Conservation (phyloP, 64 coral and sea anemone species). For the Actinia tenebrosa region DNA sequence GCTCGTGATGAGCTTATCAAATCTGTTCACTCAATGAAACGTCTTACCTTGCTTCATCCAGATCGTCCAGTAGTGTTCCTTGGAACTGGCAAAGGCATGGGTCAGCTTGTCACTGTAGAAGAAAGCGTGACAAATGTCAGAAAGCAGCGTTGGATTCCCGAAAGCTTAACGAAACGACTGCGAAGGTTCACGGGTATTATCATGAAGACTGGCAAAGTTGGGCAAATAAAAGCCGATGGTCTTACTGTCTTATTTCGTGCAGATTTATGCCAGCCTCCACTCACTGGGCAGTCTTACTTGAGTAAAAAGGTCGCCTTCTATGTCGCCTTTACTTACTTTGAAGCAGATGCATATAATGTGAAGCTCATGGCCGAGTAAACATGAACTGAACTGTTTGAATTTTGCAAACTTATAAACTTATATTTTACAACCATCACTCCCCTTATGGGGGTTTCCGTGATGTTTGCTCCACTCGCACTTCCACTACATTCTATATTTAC, state of each 20-base stretch:
- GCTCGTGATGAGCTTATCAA: not conserved
- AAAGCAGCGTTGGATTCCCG: not conserved
- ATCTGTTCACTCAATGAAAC: not conserved
- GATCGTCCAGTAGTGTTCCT: constrained; percentile 61
- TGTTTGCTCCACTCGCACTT: too few species aligned
- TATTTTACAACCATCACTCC: too few species aligned
- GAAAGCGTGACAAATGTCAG: not conserved
- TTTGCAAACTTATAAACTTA: too few species aligned
- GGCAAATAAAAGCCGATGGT: constrained; percentile 15
- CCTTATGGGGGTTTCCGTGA: too few species aligned
- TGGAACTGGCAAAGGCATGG: constrained; percentile 39
- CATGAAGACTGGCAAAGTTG: not conserved
- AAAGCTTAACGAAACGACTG: not conserved
- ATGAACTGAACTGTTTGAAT: not conserved
- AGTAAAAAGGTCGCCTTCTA: constrained; percentile 44
- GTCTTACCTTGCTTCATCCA: constrained; percentile 32
- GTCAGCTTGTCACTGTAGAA: constrained; percentile 34
- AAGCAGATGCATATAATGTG: constrained; percentile 65
- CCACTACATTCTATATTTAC: too few species aligned
- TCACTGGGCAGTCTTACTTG: not conserved
- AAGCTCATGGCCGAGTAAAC: not conserved
- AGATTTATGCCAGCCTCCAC: constrained; percentile 55
- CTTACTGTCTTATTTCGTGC: constrained; percentile 50
- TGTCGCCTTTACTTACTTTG: constrained; percentile 70
- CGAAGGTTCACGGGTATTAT: not conserved